These are phyloP conservation scores for Nebria brevicollis DNA, from an alignment of 2,888 invertebrate species.

Conservation along the genomic window DNA sequence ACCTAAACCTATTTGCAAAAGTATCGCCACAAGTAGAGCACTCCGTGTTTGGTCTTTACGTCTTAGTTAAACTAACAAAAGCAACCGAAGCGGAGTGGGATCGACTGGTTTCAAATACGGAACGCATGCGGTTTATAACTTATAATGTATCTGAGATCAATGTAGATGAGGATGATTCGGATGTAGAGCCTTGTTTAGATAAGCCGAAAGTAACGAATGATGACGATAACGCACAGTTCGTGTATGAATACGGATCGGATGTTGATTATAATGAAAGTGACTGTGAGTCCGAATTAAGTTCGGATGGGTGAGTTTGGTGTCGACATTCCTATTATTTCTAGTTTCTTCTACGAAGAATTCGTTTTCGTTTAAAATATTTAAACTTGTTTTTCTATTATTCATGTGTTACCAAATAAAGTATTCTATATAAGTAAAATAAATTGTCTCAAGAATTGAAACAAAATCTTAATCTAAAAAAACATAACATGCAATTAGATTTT, in stretches of 20 bases:
- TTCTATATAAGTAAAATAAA: no score
- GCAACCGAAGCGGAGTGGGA: conserved; percentile 55
- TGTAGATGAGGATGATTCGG: conserved; percentile 51
- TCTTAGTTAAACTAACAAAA: conserved; percentile 56
- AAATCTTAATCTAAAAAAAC: no score
- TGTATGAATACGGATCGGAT: conserved; percentile 48
- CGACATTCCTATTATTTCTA: neutral
- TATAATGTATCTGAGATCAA: conserved; percentile 54
- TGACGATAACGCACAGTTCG: conserved; percentile 37
- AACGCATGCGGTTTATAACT: conserved; percentile 55
- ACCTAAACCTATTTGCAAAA: conserved; percentile 54
- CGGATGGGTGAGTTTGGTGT: neutral
- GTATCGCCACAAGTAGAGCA: conserved; percentile 53
- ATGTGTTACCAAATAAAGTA: no score
- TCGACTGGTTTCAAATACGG: conserved; percentile 53
- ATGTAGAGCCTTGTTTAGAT: conserved; percentile 43
- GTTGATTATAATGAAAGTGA: conserved; percentile 50
- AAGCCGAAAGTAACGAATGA: conserved; percentile 37
- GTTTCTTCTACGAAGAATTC: neutral
- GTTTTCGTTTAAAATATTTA: neutral
- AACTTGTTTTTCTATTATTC: no score
- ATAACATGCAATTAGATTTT: no score
- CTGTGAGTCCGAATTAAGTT: conserved; percentile 42
- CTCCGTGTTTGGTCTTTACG: conserved; percentile 52
- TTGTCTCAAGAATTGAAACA: no score